Conservation (phyloP, 2,113 vertebrate genomes). For the Phaethon lepturus region DNA sequence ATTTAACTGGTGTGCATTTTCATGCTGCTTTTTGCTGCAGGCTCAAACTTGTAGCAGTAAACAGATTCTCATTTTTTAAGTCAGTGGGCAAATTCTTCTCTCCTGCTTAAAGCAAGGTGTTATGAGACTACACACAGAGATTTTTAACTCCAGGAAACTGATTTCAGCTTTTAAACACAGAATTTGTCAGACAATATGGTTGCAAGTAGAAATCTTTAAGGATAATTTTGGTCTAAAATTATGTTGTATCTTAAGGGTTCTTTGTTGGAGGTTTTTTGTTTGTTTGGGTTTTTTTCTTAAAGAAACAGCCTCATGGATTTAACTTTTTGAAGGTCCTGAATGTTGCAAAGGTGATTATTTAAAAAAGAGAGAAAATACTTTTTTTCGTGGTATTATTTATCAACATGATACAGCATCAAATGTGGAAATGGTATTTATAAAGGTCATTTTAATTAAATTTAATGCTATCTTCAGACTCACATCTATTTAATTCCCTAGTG, state of each 20-base stretch:
- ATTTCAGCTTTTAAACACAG: background rate
- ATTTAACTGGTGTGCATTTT: background rate
- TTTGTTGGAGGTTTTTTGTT: background rate
- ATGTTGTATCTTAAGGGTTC: background rate
- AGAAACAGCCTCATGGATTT: background rate
- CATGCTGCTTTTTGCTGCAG: background rate
- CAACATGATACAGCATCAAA: background rate
- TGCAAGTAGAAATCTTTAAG: background rate
- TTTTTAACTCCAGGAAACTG: background rate
- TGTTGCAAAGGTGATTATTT: background rate
- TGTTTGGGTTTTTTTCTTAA: background rate
- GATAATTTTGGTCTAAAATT: background rate
- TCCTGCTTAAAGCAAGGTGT: background rate
- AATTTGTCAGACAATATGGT: background rate
- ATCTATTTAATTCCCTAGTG: background rate
- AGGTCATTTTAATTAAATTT: slow-evolving; percentile 19
- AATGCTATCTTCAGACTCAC: background rate
- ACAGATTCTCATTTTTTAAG: background rate
- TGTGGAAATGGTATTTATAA: background rate
- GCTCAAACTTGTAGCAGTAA: background rate
- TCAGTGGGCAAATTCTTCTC: background rate
- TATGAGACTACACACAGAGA: background rate
- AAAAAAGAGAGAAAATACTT: background rate
- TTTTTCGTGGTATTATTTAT: background rate
- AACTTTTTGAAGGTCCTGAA: background rate